phyloP scores from a whole-genome alignment of 2,888 invertebrate species.

The Xylota segnis region DNA sequence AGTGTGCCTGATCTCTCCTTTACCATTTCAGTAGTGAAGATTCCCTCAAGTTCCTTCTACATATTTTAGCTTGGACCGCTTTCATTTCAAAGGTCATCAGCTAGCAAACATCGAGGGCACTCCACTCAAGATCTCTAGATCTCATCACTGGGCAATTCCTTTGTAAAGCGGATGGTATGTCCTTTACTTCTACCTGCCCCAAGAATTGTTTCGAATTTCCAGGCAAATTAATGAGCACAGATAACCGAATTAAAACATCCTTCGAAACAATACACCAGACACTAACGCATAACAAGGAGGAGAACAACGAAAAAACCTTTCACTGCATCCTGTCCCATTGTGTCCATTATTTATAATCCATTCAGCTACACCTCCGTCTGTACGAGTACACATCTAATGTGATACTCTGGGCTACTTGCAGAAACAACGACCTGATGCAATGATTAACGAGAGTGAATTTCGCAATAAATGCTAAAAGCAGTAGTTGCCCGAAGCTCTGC shows the following conservation, averaged over 20 bases:
- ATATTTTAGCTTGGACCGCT: too few relatives aligned
- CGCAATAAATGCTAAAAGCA: neutral
- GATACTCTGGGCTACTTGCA: neutral
- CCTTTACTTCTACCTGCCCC: too few relatives aligned
- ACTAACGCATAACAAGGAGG: neutral
- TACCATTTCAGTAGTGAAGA: too few relatives aligned
- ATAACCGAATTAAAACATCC: neutral
- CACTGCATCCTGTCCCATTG: conserved; percentile 2
- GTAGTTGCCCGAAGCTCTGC: neutral
- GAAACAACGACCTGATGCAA: conserved; percentile 10
- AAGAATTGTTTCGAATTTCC: too few relatives aligned
- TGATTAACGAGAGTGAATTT: conserved; percentile 24
- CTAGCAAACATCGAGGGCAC: too few relatives aligned
- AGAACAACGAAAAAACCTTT: too few relatives aligned
- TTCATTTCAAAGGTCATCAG: too few relatives aligned
- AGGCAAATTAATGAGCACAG: neutral
- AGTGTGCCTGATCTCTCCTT: too few relatives aligned
- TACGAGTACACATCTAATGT: neutral
- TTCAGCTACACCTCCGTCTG: neutral
- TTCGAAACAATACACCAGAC: neutral
- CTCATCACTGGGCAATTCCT: too few relatives aligned
- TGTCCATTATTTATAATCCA: neutral
- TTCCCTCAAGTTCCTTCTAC: too few relatives aligned
- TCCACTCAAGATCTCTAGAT: too few relatives aligned
- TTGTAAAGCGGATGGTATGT: too few relatives aligned